A percentile compares a stretch with the other conserved stretches of the same genome.
Evolutionary conservation across 2,797 vertebrate species (phyloP).

Genomic region (Tarsius wallacei): DNA sequence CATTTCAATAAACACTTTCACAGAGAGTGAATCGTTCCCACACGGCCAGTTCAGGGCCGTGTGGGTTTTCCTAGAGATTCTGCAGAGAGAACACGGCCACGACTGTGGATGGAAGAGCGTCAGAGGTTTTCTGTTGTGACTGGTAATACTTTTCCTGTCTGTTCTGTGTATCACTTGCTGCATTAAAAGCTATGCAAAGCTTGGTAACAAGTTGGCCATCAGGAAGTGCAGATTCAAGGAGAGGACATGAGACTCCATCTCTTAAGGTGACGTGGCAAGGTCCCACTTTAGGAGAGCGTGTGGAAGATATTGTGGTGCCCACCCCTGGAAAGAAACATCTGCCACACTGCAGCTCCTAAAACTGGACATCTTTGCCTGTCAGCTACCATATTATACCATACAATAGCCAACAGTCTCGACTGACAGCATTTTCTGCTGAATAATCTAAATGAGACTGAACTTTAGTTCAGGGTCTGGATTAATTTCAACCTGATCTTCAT

Average conservation of each 20-base stretch:
- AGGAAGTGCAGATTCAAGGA: not conserved
- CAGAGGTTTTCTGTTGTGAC: not conserved
- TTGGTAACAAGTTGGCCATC: not conserved
- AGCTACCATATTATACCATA: not conserved
- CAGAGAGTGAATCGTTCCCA: not conserved
- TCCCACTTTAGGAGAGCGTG: not conserved
- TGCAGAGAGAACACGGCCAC: not conserved
- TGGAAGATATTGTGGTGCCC: not conserved
- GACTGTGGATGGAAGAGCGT: not conserved
- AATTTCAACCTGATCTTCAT: slow-evolving; percentile 59
- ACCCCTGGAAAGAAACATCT: not conserved
- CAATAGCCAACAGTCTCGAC: slow-evolving; percentile 29
- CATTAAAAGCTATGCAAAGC: too few species aligned
- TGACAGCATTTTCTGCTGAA: slow-evolving; percentile 66
- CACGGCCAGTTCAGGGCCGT: not conserved
- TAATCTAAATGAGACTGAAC: slow-evolving; percentile 33
- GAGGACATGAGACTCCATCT: not conserved
- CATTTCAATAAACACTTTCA: slow-evolving; percentile 57
- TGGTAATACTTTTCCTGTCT: not conserved
- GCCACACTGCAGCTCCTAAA: not conserved
- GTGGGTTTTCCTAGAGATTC: not conserved
- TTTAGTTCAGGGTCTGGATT: slow-evolving; percentile 48
- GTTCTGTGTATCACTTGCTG: not conserved
- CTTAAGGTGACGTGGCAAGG: not conserved
- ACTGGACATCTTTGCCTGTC: not conserved